Conservation (phyloP, 53 echinoderm and acorn worm species). For the Stichopus horrens region DNA sequence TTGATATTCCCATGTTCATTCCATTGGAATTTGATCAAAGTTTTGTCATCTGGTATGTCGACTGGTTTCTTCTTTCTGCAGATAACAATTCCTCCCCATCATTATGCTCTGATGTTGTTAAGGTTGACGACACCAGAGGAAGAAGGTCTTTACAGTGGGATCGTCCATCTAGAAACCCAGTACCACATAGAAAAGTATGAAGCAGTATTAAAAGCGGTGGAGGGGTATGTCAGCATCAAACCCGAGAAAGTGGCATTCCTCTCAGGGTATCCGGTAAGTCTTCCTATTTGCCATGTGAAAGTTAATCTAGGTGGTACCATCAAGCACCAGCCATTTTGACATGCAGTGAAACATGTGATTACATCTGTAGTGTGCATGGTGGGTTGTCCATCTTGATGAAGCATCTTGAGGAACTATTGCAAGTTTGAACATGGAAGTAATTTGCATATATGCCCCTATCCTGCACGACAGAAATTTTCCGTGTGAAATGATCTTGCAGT, state of each 20-base stretch:
- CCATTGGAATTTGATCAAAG: too few relatives aligned
- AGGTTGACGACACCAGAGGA: constrained; percentile 68
- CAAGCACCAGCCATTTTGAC: background rate
- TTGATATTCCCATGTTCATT: too few relatives aligned
- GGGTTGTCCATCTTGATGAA: too few relatives aligned
- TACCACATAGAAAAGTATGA: constrained; percentile 62
- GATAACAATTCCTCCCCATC: constrained; percentile 83
- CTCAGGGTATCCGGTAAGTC: constrained; percentile 89
- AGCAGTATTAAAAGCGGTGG: constrained; percentile 77
- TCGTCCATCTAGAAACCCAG: constrained; percentile 67
- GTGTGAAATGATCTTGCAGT: too few relatives aligned
- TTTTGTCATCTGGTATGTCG: too few relatives aligned
- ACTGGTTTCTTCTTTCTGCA: background rate
- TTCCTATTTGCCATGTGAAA: too few relatives aligned
- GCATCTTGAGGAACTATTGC: too few relatives aligned
- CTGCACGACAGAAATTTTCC: too few relatives aligned
- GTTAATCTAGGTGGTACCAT: too few relatives aligned
- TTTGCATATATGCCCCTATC: too few relatives aligned
- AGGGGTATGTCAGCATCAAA: constrained; percentile 76
- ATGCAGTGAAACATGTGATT: background rate
- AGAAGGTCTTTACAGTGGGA: constrained; percentile 75
- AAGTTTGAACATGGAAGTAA: too few relatives aligned
- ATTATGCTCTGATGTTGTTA: constrained; percentile 80
- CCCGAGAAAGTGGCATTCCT: constrained; percentile 80
- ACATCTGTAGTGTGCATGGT: background rate